Evolutionary conservation across 37 sponge, comb jelly and placozoan species (phyloP), one percentile per base, ranked within the genome.

Genomic region (Corticium candelabrum): DNA sequence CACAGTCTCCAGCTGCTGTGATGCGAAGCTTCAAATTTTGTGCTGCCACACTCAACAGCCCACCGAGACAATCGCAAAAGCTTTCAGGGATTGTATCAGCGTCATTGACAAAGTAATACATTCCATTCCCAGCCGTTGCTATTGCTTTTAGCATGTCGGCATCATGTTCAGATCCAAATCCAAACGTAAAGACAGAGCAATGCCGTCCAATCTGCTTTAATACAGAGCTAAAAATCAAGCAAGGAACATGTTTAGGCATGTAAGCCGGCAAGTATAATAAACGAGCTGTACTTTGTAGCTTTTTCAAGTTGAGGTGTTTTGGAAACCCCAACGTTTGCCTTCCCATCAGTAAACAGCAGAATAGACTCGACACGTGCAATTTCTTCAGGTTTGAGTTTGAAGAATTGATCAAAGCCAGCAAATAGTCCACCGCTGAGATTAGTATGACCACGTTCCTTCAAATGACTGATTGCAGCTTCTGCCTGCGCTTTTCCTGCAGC

Each of bases 41-140:
- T 62, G 96, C 96, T 37, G 92, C 83, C 31, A 95, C 92, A 75
- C 96, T 95, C 67, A 95, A 83, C 38, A 95, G 89, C 31, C 96
- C 96, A 4, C 96, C 96, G 27, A 95, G 87, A 43, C 96, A 95
- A 79, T 95, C 96, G 39, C 96, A 95, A 81, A 95, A 95, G 56
- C 92, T 91, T 78, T 91, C 96, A 4, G 96, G 96, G 40, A 95
- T 95, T 78, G 85, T 89, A 78, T 95, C 96, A 4, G 39, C 80
- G 67, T 87, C 88, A 79, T 91, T 89, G 38, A 95, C 76, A 84
- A 82, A 95, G 81, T 95, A 95, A 75, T 90, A 95, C 37, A 90
- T 73, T 35, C 96, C 96, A 68, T 89, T 86, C 32, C 96, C 96
- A 38, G 96, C 91, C 40, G 83, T 84, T 5, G 91, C 89, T 3